Base-by-base conservation (phyloP, 2,888 invertebrate species). In the Pandemis heparana region DNA sequence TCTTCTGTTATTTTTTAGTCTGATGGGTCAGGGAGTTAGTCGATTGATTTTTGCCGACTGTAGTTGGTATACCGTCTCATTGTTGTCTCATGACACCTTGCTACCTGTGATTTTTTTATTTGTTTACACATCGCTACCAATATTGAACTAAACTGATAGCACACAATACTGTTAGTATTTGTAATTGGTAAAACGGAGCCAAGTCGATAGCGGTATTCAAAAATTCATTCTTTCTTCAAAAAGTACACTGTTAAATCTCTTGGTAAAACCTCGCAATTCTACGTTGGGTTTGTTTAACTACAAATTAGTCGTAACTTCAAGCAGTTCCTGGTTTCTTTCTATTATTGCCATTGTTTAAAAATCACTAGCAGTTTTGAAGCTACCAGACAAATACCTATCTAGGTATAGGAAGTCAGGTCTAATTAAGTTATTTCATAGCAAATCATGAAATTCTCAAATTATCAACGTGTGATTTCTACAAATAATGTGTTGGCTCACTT, bases 71-170 rank as follows among this genome's bases (percentile, higher is more conserved):
- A 23, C 56, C 23, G 56, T 56, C 23, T 56, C 23, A 56, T 12
- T 56, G 56, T 56, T 56, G 56, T 10, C 23, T 60, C 32, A 6
- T n/a, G 5, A 60, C 60, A 60, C 56, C 18, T 51, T 18, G 46
- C 48, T 16, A 18, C 14, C n/a, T 43, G 18, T 61, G 69, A 61
- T 16, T 16, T 39, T 38, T 61, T 48, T 69, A 61, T 69, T 69
- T 56, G 23, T 56, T 56, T 56, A 56, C 4, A 56, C 56, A 23
- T 53, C 53, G 14, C 53, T 5, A 23, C 23, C 23, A 56, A 56
- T 56, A 56, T 56, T 10, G 18, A 18, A 56, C 56, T 23, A 23
- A 12, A 10, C 18, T 18, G 12, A 23, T 23, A 56, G 18, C 18
- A 23, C 12, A 23, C 56, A 10, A 12, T 23, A 53, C 18, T 48